Conservation (phyloP, 2,888 invertebrate species). For the Brenthis daphne region DNA sequence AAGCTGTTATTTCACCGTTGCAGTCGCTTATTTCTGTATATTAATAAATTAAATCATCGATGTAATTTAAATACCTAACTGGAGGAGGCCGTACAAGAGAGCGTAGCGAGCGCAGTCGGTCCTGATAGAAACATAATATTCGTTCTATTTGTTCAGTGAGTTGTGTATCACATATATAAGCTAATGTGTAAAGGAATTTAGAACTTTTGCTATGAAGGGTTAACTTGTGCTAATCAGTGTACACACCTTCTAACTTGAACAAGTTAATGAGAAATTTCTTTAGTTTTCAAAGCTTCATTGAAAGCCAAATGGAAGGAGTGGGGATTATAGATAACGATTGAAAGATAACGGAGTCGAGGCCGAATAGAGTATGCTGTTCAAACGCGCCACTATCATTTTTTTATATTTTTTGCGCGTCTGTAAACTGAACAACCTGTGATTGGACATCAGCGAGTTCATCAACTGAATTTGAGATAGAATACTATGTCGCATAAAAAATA, state of each 20-base stretch:
- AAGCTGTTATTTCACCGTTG: too few relatives aligned
- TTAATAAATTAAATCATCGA: slow-evolving; percentile 3
- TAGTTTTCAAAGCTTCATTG: slow-evolving; percentile 12
- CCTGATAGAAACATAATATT: not conserved
- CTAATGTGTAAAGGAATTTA: slow-evolving; percentile 15
- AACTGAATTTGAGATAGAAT: not conserved
- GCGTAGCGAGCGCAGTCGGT: not conserved
- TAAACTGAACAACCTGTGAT: slow-evolving; percentile 12
- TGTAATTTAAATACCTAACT: not conserved
- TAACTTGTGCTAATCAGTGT: not conserved
- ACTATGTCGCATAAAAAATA: not conserved
- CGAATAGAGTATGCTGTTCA: slow-evolving; percentile 42
- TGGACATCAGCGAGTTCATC: slow-evolving; percentile 10
- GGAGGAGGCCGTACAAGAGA: slow-evolving; percentile 19
- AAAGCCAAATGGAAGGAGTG: slow-evolving; percentile 52
- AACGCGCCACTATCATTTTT: slow-evolving; percentile 35
- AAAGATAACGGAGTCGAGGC: slow-evolving; percentile 66
- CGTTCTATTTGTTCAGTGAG: slow-evolving; percentile 11
- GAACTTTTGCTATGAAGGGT: slow-evolving; percentile 16
- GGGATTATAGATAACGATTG: slow-evolving; percentile 69
- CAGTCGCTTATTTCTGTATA: too few relatives aligned
- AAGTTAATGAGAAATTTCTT: not conserved
- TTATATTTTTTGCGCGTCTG: slow-evolving; percentile 32
- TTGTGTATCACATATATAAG: not conserved
- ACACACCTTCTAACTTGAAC: not conserved